Conservation (phyloP, 2,888 invertebrate genomes). For the Athripsodes cinereus region DNA sequence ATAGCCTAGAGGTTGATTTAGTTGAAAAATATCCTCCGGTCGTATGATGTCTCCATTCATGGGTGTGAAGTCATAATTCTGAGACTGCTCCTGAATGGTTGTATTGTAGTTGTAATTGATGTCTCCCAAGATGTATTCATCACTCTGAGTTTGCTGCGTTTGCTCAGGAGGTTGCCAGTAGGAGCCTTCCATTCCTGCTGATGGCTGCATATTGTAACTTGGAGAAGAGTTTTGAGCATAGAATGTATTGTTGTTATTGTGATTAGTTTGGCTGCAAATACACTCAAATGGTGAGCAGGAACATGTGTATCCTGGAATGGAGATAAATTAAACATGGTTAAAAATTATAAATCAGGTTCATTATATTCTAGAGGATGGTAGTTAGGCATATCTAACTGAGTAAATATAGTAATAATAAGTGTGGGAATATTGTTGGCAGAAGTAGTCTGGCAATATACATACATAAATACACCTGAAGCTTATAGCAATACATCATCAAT, state of each 20-base stretch:
- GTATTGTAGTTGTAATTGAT: constrained; percentile 38
- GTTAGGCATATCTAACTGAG: too few relatives aligned
- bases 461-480: too few relatives aligned
- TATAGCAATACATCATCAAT: too few relatives aligned
- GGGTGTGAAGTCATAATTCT: constrained; percentile 53
- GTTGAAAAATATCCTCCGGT: constrained; percentile 71
- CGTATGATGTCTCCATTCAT: constrained; percentile 64
- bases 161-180: constrained; percentile 40
- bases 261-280: constrained; percentile 50
- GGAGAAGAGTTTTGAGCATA: constrained; percentile 30
- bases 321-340: constrained; percentile 7
- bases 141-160: constrained; percentile 34
- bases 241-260: constrained; percentile 31
- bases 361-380: too few relatives aligned
- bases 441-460: too few relatives aligned
- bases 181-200: constrained; percentile 29
- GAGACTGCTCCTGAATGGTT: constrained; percentile 34
- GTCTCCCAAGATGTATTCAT: constrained; percentile 29
- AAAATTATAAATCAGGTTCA: neutral
- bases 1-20: constrained; percentile 67
- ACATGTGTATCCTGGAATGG: constrained; percentile 54
- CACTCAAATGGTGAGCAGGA: constrained; percentile 73
- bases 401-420: too few relatives aligned
- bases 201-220: constrained; percentile 16
- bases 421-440: too few relatives aligned